phyloP scores from a whole-genome alignment of 2,113 vertebrate species.

The Brachypteracias leptosomus region DNA sequence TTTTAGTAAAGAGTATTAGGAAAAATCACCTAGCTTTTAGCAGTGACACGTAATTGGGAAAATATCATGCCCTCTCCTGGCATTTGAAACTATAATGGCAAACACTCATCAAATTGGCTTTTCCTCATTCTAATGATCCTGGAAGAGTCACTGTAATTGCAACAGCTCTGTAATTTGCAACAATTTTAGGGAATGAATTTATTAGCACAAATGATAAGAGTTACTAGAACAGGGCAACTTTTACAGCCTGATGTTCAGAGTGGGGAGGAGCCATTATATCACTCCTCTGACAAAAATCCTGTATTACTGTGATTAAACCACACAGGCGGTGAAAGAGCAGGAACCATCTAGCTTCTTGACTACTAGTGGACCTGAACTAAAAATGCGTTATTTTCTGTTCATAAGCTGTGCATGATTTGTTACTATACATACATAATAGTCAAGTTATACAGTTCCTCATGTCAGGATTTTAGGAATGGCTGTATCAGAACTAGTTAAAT shows the following conservation, averaged over 20 bases:
- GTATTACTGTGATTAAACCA: not conserved
- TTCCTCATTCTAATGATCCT: not conserved
- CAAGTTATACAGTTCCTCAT: not conserved
- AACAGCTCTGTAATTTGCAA: not conserved
- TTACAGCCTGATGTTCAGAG: not conserved
- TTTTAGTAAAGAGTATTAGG: not conserved
- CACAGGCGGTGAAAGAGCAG: not conserved
- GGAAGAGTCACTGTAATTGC: not conserved
- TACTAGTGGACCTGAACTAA: not conserved
- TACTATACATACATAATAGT: accelerated
- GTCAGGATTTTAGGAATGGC: not conserved
- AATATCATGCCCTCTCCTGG: not conserved
- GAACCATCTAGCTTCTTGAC: not conserved
- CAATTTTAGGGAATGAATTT: not conserved
- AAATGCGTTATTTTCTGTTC: not conserved
- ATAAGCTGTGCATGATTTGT: not conserved
- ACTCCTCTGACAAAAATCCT: not conserved
- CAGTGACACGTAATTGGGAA: not conserved
- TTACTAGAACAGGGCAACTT: not conserved
- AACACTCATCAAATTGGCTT: not conserved
- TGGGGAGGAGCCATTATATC: not conserved
- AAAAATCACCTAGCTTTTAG: not conserved
- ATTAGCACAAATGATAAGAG: not conserved
- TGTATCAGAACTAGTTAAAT: not conserved
- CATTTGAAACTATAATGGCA: not conserved